Base-by-base conservation (phyloP, 30 jellyfish, hydroid and myxozoan genomes). In the Aurelia sp. region DNA sequence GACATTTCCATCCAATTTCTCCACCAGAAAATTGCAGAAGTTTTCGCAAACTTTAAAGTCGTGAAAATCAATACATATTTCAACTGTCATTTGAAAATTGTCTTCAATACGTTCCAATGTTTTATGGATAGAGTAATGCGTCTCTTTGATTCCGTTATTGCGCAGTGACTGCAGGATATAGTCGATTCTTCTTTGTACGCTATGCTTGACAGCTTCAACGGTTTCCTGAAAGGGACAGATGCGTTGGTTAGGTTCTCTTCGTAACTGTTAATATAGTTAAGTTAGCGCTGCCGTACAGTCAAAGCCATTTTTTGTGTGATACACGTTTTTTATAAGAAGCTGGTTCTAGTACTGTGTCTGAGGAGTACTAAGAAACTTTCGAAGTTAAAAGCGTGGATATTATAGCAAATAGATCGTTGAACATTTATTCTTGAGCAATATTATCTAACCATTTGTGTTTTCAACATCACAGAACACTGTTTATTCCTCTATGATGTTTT, bases 161-260 rank as follows among this genome's bases (percentile, higher is more conserved):
- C 91, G 66, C 50, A 92, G 70, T 35, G 98, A 66, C 64, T 92
- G 98, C 20, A 86, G 76, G 21, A 92, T 82, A 71, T 92, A 92
- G 72, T 87, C 96, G 17, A 78, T 66, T 20, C 98, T 76, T 7
- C 98, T 87, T 23, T 76, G 80, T 2, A 87, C 92, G 65, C 98
- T 92, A 31, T 87, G 95, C 66, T 84, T 87, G 13, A 89, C 97
- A 22, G 92, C 93, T 23, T 92, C 97, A n/a, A 75, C 92, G 8
- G 90, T 66, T 4, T 82, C 97, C 98, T 92, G 40, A n/a, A 79
- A 79, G 21, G 44, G 19, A 19, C 17, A 35, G 10, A 3, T 11
- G 30, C 58, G 6, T 20, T 21, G 1, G 23, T 27, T 11, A 41
- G 20, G 13, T 19, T 1, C 1, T 23, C 80, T 27, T 6, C 13